phyloP scores from a whole-genome alignment of 64 coral and sea anemone genomes.

The Porites lutea region DNA sequence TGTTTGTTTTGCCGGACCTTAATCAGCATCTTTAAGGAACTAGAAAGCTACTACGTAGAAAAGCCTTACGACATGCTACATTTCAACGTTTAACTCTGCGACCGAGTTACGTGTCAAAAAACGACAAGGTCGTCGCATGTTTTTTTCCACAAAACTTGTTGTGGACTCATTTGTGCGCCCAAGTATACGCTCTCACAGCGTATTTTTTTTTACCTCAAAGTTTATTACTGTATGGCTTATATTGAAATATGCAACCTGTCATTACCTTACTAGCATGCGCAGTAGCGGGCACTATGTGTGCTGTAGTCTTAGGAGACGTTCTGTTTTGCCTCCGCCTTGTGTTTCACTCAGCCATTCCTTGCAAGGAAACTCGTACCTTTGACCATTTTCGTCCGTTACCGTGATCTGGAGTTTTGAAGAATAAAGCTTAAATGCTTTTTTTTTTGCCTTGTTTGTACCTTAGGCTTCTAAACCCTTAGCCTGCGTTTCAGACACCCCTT shows the following conservation, averaged over 20 bases:
- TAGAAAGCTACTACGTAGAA: background rate
- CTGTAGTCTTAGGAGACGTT: slow-evolving; percentile 73
- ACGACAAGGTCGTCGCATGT: background rate
- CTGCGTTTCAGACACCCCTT: too few species aligned
- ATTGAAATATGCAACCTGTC: slow-evolving; percentile 28
- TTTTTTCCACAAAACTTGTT: background rate
- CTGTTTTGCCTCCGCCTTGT: slow-evolving; percentile 94
- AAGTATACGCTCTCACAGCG: background rate
- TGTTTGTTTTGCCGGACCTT: background rate
- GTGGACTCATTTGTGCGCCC: too few species aligned
- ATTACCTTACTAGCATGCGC: slow-evolving; percentile 32
- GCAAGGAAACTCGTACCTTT: slow-evolving; percentile 88
- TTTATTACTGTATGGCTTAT: background rate
- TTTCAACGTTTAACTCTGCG: slow-evolving; percentile 16
- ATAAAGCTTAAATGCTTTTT: too few species aligned
- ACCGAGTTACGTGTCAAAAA: slow-evolving; percentile 43
- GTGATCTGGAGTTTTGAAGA: slow-evolving; percentile 53
- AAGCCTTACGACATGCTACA: background rate
- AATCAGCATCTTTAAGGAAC: background rate
- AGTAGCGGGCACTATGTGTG: slow-evolving; percentile 26
- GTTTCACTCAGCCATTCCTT: slow-evolving; percentile 99
- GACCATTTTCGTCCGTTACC: slow-evolving; percentile 93
- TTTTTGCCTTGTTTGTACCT: too few species aligned
- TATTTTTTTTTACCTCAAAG: background rate
- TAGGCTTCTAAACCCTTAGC: too few species aligned